Evolutionary conservation across 2,888 invertebrate genomes (phyloP).

Genomic region (Chrysolina oricalcia): DNA sequence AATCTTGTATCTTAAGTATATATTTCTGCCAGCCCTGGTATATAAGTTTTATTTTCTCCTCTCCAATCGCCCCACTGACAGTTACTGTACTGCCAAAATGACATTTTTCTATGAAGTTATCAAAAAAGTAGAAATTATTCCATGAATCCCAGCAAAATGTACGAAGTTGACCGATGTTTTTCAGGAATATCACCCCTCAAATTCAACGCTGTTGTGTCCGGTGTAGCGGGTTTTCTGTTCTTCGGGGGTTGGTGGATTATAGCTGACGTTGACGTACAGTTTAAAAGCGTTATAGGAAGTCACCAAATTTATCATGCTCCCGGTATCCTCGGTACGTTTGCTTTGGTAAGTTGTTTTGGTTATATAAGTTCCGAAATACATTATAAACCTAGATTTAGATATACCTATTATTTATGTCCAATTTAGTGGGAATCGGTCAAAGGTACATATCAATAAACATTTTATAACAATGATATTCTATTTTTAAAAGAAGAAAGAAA

Average conservation of each 20-base stretch:
- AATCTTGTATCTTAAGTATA: no score
- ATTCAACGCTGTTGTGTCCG: slow-evolving; percentile 54
- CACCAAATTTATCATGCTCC: slow-evolving; percentile 58
- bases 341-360: slow-evolving; percentile 44
- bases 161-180: neutral
- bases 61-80: neutral
- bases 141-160: neutral
- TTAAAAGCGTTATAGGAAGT: slow-evolving; percentile 44
- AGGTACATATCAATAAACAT: no score
- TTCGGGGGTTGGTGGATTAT: slow-evolving; percentile 65
- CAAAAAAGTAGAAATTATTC: neutral
- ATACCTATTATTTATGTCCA: no score
- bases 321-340: slow-evolving; percentile 56
- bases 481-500: no score
- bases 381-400: no score
- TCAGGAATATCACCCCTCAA: slow-evolving; percentile 31
- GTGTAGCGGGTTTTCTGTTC: slow-evolving; percentile 53
- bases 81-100: neutral
- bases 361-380: no score
- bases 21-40: no score
- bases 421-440: no score
- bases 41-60: no score
- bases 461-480: no score
- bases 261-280: slow-evolving; percentile 56
- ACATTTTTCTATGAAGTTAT: neutral